A percentile compares a stretch with the other conserved stretches of the same genome.
phyloP scores from a whole-genome alignment of 2,888 invertebrate species.

The Synanthedon formicaeformis region DNA sequence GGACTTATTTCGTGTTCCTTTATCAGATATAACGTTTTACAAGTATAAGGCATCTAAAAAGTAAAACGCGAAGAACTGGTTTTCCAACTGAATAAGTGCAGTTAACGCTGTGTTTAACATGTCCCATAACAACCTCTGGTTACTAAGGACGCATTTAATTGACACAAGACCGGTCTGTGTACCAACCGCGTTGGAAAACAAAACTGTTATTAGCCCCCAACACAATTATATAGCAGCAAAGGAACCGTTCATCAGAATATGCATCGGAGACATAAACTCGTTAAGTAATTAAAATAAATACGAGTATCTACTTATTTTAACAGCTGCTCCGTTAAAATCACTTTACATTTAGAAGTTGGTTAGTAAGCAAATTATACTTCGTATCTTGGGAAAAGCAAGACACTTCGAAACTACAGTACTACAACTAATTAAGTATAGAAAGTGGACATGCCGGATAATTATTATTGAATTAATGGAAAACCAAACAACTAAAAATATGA shows the following conservation, averaged over 20 bases:
- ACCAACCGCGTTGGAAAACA: constrained; percentile 17
- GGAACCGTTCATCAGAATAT: not conserved
- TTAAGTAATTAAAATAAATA: no score
- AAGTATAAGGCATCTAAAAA: no score
- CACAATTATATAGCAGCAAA: not conserved
- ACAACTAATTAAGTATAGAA: no score
- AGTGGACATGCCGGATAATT: no score
- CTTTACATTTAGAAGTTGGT: not conserved
- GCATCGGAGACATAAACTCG: no score
- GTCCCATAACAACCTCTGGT: constrained; percentile 1
- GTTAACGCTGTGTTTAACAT: not conserved
- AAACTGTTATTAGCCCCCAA: constrained; percentile 27
- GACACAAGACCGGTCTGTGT: constrained; percentile 14
- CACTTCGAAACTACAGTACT: constrained; percentile 3
- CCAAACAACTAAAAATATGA: no score
- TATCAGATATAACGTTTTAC: no score
- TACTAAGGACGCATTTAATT: constrained; percentile 24
- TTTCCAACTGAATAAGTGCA: not conserved
- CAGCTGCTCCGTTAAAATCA: no score
- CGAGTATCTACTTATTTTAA: no score
- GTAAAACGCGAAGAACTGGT: not conserved
- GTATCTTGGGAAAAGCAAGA: no score
- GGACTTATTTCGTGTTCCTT: no score
- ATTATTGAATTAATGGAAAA: no score
- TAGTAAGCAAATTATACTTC: not conserved